Evolutionary conservation across 2,888 invertebrate genomes (phyloP).

Genomic region (Cantharis rufa): DNA sequence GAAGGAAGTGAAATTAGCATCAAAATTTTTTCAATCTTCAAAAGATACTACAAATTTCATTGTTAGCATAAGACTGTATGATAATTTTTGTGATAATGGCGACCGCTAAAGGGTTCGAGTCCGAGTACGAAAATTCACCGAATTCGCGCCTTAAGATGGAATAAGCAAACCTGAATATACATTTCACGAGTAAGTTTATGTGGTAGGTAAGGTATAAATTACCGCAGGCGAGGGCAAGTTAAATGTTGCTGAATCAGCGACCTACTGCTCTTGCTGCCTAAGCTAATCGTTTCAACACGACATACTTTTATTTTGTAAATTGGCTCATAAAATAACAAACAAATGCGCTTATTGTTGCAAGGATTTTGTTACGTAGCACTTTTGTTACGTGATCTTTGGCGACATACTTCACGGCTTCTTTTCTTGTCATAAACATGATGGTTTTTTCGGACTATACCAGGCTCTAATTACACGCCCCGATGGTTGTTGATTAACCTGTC

Average conservation of each 20-base stretch:
- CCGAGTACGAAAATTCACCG: too few relatives aligned
- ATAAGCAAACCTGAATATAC: too few relatives aligned
- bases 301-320: slow-evolving; percentile 31
- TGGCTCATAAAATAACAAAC: slow-evolving; percentile 27
- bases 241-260: slow-evolving; percentile 29
- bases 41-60: too few relatives aligned
- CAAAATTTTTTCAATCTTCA: too few relatives aligned
- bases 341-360: slow-evolving; percentile 19
- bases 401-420: slow-evolving; percentile 20
- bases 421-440: slow-evolving; percentile 11
- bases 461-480: slow-evolving; percentile 17
- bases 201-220: slow-evolving; percentile 12
- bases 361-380: slow-evolving; percentile 27
- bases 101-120: too few relatives aligned
- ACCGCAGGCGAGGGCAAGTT: slow-evolving; percentile 6
- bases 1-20: too few relatives aligned
- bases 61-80: too few relatives aligned
- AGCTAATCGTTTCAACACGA: slow-evolving; percentile 32
- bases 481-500: slow-evolving; percentile 12
- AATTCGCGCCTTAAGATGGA: too few relatives aligned
- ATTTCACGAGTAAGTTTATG: too few relatives aligned
- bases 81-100: too few relatives aligned
- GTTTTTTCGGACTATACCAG: neutral
- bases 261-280: slow-evolving; percentile 28
- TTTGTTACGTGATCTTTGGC: slow-evolving; percentile 27